phyloP scores from a whole-genome alignment of 2,888 invertebrate genomes.

The Ptychoptera contaminata region DNA sequence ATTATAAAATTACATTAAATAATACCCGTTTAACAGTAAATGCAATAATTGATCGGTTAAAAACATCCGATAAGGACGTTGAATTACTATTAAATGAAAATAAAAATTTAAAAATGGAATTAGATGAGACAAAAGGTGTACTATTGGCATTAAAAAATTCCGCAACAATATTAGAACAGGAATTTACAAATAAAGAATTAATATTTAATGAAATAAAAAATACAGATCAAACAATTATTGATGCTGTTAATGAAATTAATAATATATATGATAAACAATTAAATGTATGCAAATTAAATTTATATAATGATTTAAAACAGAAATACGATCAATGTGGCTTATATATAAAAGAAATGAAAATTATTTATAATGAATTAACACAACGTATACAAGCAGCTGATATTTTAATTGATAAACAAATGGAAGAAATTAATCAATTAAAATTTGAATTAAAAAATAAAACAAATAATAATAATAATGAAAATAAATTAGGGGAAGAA shows the following conservation, averaged over 20 bases:
- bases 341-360: conserved; percentile 31
- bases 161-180: conserved; percentile 24
- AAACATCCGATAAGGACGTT: conserved; percentile 31
- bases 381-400: conserved; percentile 29
- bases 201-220: conserved; percentile 27
- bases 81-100: conserved; percentile 27
- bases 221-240: conserved; percentile 29
- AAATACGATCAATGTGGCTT: conserved; percentile 29
- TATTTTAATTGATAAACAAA: conserved; percentile 27
- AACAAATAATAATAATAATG: no score
- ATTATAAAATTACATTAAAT: conserved; percentile 28
- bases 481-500: no score
- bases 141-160: conserved; percentile 21
- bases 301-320: conserved; percentile 27
- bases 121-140: conserved; percentile 21
- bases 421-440: conserved; percentile 1
- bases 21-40: conserved; percentile 30
- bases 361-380: conserved; percentile 29
- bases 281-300: conserved; percentile 25
- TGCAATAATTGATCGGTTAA: conserved; percentile 29
- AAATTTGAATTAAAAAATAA: conserved; percentile 1
- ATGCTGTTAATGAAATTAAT: conserved; percentile 31
- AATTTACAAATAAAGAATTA: conserved; percentile 29
- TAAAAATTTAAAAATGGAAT: conserved; percentile 21
- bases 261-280: conserved; percentile 31